phyloP scores from a whole-genome alignment of 2,113 vertebrate genomes.

The Oncorhynchus masou region DNA sequence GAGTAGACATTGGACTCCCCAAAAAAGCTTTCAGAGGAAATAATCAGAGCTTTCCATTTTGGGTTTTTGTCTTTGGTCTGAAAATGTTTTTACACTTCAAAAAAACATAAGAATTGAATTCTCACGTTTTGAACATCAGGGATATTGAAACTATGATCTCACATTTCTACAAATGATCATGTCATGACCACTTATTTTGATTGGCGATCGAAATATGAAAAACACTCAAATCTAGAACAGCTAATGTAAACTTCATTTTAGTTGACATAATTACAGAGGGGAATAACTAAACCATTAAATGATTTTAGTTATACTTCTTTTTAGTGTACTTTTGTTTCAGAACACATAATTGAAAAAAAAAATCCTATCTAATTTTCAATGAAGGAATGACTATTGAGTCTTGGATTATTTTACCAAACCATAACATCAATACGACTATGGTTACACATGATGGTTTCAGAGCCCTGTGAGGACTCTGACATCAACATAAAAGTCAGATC shows the following conservation, averaged over 20 bases:
- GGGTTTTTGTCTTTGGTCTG: too few species aligned
- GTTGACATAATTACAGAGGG: not conserved
- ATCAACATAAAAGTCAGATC: not conserved
- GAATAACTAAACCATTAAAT: not conserved
- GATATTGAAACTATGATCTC: too few species aligned
- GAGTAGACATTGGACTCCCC: slow-evolving; percentile 51
- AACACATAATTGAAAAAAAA: not conserved
- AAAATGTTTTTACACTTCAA: too few species aligned
- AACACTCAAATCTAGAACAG: not conserved
- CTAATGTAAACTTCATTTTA: not conserved
- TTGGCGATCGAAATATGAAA: too few species aligned
- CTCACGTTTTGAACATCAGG: not conserved
- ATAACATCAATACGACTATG: too few species aligned
- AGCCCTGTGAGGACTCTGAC: not conserved
- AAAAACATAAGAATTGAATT: not conserved
- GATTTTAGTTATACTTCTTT: not conserved
- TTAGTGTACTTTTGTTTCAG: not conserved
- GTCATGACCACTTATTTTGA: too few species aligned
- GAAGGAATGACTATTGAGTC: too few species aligned
- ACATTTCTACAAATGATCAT: too few species aligned
- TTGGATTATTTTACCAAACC: too few species aligned
- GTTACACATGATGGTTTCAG: too few species aligned
- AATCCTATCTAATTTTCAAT: too few species aligned
- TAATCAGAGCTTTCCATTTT: not conserved
- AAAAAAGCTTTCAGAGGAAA: slow-evolving; percentile 44